Evolutionary conservation across 1,140 invertebrate species (phyloP).

Genomic region (Papilio helenus): DNA sequence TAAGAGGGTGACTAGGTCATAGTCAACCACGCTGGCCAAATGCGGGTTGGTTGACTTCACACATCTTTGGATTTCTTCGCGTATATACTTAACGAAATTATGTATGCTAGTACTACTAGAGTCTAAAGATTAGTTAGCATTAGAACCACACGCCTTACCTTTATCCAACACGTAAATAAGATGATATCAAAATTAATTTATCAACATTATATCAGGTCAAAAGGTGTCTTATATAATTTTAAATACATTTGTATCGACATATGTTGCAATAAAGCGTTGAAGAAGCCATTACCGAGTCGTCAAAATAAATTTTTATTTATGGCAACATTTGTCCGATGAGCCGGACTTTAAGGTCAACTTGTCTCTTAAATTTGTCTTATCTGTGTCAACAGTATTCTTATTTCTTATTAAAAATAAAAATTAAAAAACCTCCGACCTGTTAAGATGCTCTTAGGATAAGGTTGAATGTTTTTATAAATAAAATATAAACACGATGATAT

Average conservation of each 20-base stretch:
- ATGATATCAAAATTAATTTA: background rate
- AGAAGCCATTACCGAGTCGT: slow-evolving; percentile 23
- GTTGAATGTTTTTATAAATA: slow-evolving; percentile 13
- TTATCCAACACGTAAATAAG: too few species aligned
- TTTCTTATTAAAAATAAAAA: slow-evolving; percentile 27
- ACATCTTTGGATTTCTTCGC: too few species aligned
- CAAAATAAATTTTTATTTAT: slow-evolving; percentile 30
- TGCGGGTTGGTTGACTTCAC: too few species aligned
- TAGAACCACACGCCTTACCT: background rate
- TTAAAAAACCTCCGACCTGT: slow-evolving; percentile 10
- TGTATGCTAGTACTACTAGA: background rate
- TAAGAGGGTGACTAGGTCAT: too few species aligned
- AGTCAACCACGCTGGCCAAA: too few species aligned
- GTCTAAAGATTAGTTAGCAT: background rate
- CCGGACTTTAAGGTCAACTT: slow-evolving; percentile 26
- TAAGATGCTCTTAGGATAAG: slow-evolving; percentile 18
- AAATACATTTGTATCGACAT: slow-evolving; percentile 4
- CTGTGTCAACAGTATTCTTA: slow-evolving; percentile 30
- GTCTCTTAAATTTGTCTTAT: slow-evolving; percentile 34
- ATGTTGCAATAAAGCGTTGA: slow-evolving; percentile 17
- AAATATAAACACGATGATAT: background rate
- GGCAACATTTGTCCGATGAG: slow-evolving; percentile 18
- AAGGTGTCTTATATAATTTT: slow-evolving; percentile 6
- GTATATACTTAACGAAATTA: too few species aligned
- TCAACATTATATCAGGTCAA: background rate